Percentiles rank a stretch among this genome's conserved stretches.
phyloP scores from a whole-genome alignment of 1,140 invertebrate genomes.

The Lysiphlebus fabarum region DNA sequence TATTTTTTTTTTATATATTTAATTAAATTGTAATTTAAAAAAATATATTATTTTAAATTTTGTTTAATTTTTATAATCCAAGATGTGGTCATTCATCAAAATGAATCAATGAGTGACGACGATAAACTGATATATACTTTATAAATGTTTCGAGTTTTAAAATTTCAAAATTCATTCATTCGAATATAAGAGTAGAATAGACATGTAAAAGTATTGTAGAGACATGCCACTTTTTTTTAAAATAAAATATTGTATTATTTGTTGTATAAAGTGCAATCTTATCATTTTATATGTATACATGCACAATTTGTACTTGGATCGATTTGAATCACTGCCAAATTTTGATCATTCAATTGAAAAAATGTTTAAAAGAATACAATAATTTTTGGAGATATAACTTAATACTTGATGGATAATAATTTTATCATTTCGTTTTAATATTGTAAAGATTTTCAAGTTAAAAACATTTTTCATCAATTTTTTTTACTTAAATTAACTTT shows the following conservation, averaged over 20 bases:
- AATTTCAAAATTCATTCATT: slow-evolving; percentile 9
- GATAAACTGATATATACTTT: neutral
- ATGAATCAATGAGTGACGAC: slow-evolving; percentile 6
- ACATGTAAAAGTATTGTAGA: slow-evolving; percentile 1
- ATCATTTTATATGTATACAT: neutral
- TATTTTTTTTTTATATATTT: too few relatives aligned
- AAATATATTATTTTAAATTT: too few relatives aligned
- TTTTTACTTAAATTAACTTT: too few relatives aligned
- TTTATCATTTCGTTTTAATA: too few relatives aligned
- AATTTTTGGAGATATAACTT: neutral
- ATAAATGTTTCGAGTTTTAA: too few relatives aligned
- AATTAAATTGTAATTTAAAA: too few relatives aligned
- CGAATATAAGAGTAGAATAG: neutral
- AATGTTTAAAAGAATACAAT: neutral
- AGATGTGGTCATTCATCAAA: too few relatives aligned
- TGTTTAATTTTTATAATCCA: too few relatives aligned
- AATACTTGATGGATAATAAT: too few relatives aligned
- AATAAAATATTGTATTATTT: neutral
- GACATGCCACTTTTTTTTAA: slow-evolving; percentile 6
- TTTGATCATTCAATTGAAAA: slow-evolving; percentile 34
- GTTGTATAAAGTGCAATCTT: slow-evolving; percentile 3
- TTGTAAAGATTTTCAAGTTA: too few relatives aligned
- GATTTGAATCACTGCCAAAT: slow-evolving; percentile 38
- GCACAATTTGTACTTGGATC: slow-evolving; percentile 30
- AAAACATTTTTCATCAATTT: too few relatives aligned